Evolutionary conservation across 2,888 invertebrate species (phyloP).

Genomic region (Erebia palarica): DNA sequence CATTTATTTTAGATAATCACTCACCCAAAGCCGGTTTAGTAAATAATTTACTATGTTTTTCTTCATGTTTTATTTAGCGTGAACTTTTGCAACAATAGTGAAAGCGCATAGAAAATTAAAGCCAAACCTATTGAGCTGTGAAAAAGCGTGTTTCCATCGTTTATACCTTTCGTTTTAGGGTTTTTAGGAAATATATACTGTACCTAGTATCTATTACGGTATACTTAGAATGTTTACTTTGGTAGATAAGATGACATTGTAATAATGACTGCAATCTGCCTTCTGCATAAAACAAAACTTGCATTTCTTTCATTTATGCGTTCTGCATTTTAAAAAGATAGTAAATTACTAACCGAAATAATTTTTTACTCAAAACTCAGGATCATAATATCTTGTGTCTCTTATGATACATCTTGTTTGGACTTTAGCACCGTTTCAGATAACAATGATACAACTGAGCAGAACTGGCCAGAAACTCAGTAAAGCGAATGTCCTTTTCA

Average conservation of each 20-base stretch:
- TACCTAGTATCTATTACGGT: not conserved
- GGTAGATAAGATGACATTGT: not conserved
- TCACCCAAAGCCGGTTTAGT: not conserved
- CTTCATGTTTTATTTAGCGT: not conserved
- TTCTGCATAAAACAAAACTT: too few relatives aligned
- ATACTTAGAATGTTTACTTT: not conserved
- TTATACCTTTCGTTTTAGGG: not conserved
- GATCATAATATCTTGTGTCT: too few relatives aligned
- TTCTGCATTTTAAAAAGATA: too few relatives aligned
- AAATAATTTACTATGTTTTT: not conserved
- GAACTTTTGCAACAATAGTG: not conserved
- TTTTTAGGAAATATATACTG: not conserved
- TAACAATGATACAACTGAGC: too few relatives aligned
- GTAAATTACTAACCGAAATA: too few relatives aligned
- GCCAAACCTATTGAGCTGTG: slow-evolving; percentile 14
- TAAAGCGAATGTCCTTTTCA: too few relatives aligned
- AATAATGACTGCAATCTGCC: not conserved
- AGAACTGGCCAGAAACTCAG: too few relatives aligned
- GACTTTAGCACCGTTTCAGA: too few relatives aligned
- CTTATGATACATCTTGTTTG: too few relatives aligned
- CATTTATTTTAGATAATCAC: too few relatives aligned
- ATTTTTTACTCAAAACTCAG: too few relatives aligned
- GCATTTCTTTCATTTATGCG: too few relatives aligned
- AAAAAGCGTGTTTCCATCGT: slow-evolving; percentile 2
- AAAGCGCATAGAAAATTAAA: slow-evolving; percentile 13